Evolutionary conservation across 1,140 invertebrate genomes (phyloP), one percentile per base, ranked within the genome.

Genomic region (Himalopsyche phryganea): DNA sequence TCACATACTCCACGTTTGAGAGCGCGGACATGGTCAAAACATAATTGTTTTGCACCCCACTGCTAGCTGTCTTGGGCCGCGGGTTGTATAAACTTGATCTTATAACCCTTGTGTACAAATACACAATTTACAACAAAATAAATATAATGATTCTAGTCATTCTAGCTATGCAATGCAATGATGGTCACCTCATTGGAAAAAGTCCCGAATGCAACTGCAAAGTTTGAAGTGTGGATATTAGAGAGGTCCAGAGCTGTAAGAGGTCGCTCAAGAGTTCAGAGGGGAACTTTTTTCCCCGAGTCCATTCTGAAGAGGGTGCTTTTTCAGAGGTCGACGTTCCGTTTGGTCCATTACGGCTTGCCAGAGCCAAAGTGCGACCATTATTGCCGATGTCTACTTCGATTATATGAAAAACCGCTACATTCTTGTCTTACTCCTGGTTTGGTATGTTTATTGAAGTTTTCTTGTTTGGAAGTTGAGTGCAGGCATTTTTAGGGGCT

Each of bases 171-270:
- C n/a, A n/a, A n/a, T n/a, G n/a, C n/a, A n/a, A n/a, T n/a, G n/a
- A 5, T n/a, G 38, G n/a, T 40, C 38, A 40, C n/a, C 5, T 4
- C 38, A n/a, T n/a, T 5, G 38, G 38, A 5, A 40, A 13, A n/a
- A 13, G 3, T 11, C 11, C 46, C 44, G 53, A 56, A 47, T 48
- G 33, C 46, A 48, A 38, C 36, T 33, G 45, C 20, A 56, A 49
- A 56, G 44, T 56, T 56, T 56, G 32, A 32, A 56, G 53, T 48
- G 36, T 32, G 46, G 53, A 40, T 35, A 56, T 35, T 35, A 41
- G n/a, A n/a, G 44, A 23, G 23, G 23, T 28, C 23, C 9, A 28
- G 4, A 28, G 23, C 23, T 5, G 23, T 28, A 28, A 28, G 23
- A 28, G n/a, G n/a, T n/a, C n/a, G n/a, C n/a, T 15, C 13, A 9